Evolutionary conservation across 2,797 vertebrate species (phyloP), one percentile per base, ranked within the genome.

Genomic region (Premnoplex brunnescens): DNA sequence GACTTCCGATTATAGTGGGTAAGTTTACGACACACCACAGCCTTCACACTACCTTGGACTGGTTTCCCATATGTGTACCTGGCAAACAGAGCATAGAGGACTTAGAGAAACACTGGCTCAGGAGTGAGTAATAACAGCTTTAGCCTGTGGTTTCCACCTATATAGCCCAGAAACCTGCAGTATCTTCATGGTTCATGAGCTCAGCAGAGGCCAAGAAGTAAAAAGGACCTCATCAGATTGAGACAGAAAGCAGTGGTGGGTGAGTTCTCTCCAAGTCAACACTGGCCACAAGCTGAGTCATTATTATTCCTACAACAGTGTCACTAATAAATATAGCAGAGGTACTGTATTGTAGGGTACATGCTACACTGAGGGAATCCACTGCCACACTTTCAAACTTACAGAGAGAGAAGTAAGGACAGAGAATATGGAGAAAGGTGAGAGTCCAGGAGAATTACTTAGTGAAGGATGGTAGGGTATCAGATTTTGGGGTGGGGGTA

Each of bases 1-100:
- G 90, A 81, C 17, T 19, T 95, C 16, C 59, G 46, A 24, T 20
- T 44, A 10, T 93, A 93, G 36, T 13, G 78, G 49, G 71, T 16
- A 5, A 69, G 77, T 6, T 90, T 95, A 1, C 88, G 93, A 87
- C 96, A 97, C 55, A 97, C 93, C 69, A 54, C 72, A 6, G 46
- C 91, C 59, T 23, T 86, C 73, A 96, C 92, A 0, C 56, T 80
- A 0, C 97, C 96, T 36, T 27, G 87, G 41, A 97, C 95, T 22
- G 93, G 80, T 34, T 96, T 97, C 81, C 94, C 94, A 2, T 94
- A 93, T 0, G 88, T 97, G 91, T 97, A 97, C 82, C 96, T 97
- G 87, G 46, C 32, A 72, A 60, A 84, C 59, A 80, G 0, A 82
- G 52, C 62, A 91, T 20, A 84, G 18, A 44, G 14, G 12, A n/a